Conservation (phyloP, 1,140 invertebrate genomes). For the Rhynchophorus ferrugineus region DNA sequence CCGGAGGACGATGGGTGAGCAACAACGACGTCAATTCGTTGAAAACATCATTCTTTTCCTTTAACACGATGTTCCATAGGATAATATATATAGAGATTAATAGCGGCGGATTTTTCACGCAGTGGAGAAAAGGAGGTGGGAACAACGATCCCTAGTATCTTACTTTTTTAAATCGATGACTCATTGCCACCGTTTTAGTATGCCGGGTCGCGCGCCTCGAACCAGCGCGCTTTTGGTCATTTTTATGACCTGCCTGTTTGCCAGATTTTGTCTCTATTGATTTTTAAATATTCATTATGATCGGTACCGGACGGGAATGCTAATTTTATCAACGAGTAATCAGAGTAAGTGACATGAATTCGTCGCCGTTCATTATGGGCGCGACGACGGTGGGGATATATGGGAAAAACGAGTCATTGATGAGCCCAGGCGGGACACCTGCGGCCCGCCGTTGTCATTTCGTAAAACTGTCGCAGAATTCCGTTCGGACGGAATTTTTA, state of each 20-base stretch:
- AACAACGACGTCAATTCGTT: no score
- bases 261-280: slow-evolving; percentile 19
- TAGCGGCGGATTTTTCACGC: no score
- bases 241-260: slow-evolving; percentile 12
- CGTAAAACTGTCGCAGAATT: no score
- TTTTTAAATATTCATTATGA: slow-evolving; percentile 23
- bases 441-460: no score
- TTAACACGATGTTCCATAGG: background rate
- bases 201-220: background rate
- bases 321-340: slow-evolving; percentile 11
- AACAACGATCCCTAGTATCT: no score
- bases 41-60: no score
- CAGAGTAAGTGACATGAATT: background rate
- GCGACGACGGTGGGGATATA: no score
- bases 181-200: background rate
- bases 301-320: slow-evolving; percentile 3
- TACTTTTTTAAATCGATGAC: background rate
- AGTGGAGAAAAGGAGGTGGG: no score
- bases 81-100: background rate
- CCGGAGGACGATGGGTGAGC: no score
- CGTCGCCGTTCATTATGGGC: slow-evolving; percentile 10
- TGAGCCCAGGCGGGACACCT: no score
- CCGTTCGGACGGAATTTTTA: no score
- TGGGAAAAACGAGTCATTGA: no score
- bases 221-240: slow-evolving; percentile 17